A percentile compares a stretch with the other conserved stretches of the same genome.
Conservation (phyloP, 2,113 vertebrate species). For the Antigone vipio region DNA sequence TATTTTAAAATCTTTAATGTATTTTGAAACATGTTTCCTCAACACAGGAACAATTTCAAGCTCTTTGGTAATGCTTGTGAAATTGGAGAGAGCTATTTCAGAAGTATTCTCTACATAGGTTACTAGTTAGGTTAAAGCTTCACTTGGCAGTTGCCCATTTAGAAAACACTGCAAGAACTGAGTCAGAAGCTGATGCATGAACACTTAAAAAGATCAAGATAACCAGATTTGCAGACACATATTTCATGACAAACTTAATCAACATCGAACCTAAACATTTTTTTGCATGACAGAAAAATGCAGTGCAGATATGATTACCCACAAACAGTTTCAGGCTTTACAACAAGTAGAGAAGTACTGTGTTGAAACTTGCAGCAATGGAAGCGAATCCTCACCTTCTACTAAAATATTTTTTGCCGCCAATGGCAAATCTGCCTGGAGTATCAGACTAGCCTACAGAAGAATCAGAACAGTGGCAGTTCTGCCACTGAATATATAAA, state of each 20-base stretch:
- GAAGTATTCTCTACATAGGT: background rate
- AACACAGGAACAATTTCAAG: background rate
- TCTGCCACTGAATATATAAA: background rate
- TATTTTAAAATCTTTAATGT: background rate
- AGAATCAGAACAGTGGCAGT: background rate
- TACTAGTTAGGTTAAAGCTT: background rate
- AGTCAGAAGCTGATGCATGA: slow-evolving; percentile 26
- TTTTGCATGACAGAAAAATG: slow-evolving; percentile 15
- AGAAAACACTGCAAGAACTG: background rate
- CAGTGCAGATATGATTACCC: background rate
- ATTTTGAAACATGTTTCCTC: background rate
- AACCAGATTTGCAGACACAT: background rate
- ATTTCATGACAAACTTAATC: slow-evolving; percentile 22
- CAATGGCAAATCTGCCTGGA: background rate
- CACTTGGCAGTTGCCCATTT: background rate
- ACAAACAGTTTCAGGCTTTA: background rate
- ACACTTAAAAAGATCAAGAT: slow-evolving; percentile 6
- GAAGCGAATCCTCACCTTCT: background rate
- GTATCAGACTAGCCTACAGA: background rate
- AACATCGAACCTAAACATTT: background rate
- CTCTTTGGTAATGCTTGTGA: background rate
- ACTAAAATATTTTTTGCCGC: background rate
- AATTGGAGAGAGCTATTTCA: background rate
- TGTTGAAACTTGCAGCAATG: background rate
- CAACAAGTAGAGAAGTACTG: background rate